Conservation (phyloP, 1,140 invertebrate species). For the Ceratina japonica region DNA sequence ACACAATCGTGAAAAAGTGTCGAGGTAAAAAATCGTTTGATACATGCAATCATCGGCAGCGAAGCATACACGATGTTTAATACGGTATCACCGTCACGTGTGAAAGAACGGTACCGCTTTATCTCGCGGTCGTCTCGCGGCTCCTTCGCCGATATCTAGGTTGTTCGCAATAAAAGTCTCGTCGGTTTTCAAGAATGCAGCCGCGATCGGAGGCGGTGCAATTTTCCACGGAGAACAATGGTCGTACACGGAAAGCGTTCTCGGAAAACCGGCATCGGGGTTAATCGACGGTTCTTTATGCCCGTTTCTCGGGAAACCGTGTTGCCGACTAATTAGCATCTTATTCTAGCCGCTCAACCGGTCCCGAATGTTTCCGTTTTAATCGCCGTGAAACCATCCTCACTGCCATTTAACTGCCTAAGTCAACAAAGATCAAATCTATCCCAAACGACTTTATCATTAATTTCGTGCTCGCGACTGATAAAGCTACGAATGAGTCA, state of each 20-base stretch:
- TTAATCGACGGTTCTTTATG: conserved; percentile 55
- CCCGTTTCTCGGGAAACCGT: conserved; percentile 30
- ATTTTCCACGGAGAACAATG: conserved; percentile 47
- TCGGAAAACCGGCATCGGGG: conserved; percentile 34
- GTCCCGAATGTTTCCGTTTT: not conserved
- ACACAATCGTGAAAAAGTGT: not conserved
- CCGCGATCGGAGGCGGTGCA: conserved; percentile 1
- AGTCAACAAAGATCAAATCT: too few relatives aligned
- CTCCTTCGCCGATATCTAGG: conserved; percentile 26
- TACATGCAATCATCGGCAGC: not conserved
- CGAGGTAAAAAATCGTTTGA: not conserved
- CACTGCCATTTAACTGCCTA: not conserved
- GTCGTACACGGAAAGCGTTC: conserved; percentile 12
- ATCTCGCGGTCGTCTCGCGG: not conserved
- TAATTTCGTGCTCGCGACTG: too few relatives aligned
- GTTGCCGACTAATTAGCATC: conserved; percentile 40
- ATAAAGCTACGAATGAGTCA: not conserved
- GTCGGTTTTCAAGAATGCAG: conserved; percentile 42
- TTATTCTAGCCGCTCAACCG: conserved; percentile 10
- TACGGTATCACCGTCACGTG: not conserved
- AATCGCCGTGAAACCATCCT: not conserved
- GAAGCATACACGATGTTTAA: not conserved
- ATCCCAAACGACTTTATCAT: not conserved
- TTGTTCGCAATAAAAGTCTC: conserved; percentile 20
- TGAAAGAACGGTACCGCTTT: not conserved